Base-by-base conservation (phyloP, 2,888 invertebrate species). In the Tetanocera ferruginea region DNA sequence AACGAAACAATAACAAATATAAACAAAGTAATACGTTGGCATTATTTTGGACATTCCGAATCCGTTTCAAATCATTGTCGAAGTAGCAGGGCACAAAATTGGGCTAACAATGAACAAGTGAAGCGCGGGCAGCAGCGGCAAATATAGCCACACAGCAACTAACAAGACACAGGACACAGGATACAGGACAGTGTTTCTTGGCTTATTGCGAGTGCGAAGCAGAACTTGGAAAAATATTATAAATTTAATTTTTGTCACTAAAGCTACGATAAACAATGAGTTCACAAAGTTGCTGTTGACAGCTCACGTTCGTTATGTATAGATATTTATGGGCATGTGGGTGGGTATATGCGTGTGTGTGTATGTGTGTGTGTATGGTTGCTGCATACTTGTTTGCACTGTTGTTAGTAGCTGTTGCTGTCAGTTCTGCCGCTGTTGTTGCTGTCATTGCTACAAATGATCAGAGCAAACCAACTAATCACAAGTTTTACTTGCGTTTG, bases 181-280 rank as follows among this genome's bases (percentile, higher is more conserved):
- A n/a, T n/a, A n/a, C n/a, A 43, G 43, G 4, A 43, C 43, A 43
- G 2, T 43, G 11, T 43, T 11, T 43, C 43, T 43, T 43, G 43
- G 11, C 43, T 43, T 11, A 14, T 43, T 43, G 43, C 43, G 11
- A 43, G 43, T 43, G 43, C 43, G 43, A 43, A 43, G 43, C 43
- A 43, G 43, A 6, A 14, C 43, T 43, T 1, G 43, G 43, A 31
- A 64, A 57, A 64, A 64, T 51, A 52, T 71, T 17, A 71, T 23
- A 71, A 64, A n/a, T 64, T 64, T 64, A 49, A 69, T 37, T 72
- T 60, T 64, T 74, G 74, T 74, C 74, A 64, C 64, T 64, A 52
- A 69, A 69, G 19, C 69, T 74, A 25, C 52, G 43, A 74, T 64
- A 74, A 74, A 74, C 74, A 74, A 74, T 74, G 66, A 74, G 28